phyloP scores from a whole-genome alignment of 1,140 invertebrate genomes.

The Plectrocnemia conspersa region DNA sequence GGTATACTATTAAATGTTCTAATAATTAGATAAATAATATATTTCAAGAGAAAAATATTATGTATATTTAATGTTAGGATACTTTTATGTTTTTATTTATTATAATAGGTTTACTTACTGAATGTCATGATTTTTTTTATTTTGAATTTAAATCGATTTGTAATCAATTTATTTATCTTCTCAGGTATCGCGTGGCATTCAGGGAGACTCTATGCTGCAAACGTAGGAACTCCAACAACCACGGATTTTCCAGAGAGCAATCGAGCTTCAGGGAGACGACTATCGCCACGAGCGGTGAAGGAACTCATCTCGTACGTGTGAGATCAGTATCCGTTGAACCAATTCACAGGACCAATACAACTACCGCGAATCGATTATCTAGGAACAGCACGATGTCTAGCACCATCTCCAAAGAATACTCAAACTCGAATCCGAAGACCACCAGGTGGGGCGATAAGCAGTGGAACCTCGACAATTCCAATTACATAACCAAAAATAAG shows the following conservation, averaged over 20 bases:
- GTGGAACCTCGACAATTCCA: slow-evolving; percentile 15
- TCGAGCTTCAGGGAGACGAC: slow-evolving; percentile 56
- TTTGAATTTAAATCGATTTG: not conserved
- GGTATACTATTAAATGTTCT: too few relatives aligned
- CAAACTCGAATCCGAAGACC: slow-evolving; percentile 32
- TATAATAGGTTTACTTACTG: not conserved
- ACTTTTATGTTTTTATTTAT: too few relatives aligned
- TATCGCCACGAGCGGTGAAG: slow-evolving; percentile 44
- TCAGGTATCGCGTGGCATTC: slow-evolving; percentile 76
- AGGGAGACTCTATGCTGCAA: slow-evolving; percentile 62
- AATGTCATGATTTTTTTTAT: too few relatives aligned
- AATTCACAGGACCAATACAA: slow-evolving; percentile 37
- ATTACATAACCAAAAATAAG: slow-evolving; percentile 20
- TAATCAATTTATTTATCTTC: slow-evolving; percentile 1
- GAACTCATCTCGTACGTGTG: slow-evolving; percentile 44
- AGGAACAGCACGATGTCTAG: slow-evolving; percentile 15
- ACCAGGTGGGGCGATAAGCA: slow-evolving; percentile 18
- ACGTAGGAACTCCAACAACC: slow-evolving; percentile 39
- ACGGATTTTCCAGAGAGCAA: slow-evolving; percentile 50
- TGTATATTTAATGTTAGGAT: too few relatives aligned
- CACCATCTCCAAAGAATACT: slow-evolving; percentile 19
- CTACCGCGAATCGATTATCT: slow-evolving; percentile 22
- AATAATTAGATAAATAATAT: too few relatives aligned
- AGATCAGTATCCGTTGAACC: slow-evolving; percentile 41
- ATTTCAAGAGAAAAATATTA: too few relatives aligned